Conservation (phyloP, 2,888 invertebrate genomes). For the Phania funesta region DNA sequence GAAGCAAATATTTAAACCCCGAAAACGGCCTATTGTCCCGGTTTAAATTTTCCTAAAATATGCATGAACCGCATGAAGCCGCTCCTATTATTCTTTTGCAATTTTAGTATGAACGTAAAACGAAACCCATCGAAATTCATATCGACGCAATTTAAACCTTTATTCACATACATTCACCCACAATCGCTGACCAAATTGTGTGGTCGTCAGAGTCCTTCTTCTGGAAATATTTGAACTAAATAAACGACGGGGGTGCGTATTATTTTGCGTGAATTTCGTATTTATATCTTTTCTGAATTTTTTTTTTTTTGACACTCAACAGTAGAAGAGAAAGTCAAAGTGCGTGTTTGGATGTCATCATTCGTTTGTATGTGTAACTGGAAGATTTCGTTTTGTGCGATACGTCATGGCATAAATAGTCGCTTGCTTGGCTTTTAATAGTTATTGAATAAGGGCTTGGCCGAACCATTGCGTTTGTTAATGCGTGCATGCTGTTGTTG, state of each 20-base stretch:
- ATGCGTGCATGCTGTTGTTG: too few species aligned
- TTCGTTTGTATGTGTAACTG: slow-evolving; percentile 18
- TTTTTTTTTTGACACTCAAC: slow-evolving; percentile 24
- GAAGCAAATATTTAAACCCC: too few species aligned
- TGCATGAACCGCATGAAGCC: slow-evolving; percentile 17
- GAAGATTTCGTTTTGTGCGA: neutral
- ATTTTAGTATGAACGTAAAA: slow-evolving; percentile 35
- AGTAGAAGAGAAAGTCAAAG: slow-evolving; percentile 47
- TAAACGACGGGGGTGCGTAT: slow-evolving; percentile 53
- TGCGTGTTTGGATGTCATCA: slow-evolving; percentile 65
- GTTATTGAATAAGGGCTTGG: slow-evolving; percentile 65
- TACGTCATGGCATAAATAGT: neutral
- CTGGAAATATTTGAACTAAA: slow-evolving; percentile 8
- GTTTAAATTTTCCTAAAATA: too few species aligned
- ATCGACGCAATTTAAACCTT: slow-evolving; percentile 43
- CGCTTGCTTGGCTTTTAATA: slow-evolving; percentile 34
- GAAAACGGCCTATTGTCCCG: too few species aligned
- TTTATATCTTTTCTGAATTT: too few species aligned
- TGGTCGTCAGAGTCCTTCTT: slow-evolving; percentile 35
- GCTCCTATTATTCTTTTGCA: slow-evolving; percentile 46
- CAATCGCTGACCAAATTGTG: neutral
- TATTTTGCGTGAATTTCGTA: slow-evolving; percentile 38
- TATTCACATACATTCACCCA: slow-evolving; percentile 2
- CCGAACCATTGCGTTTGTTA: neutral
- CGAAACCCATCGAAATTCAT: slow-evolving; percentile 66